Percentiles rank a stretch among this genome's conserved stretches.
Evolutionary conservation across 2,888 invertebrate species (phyloP).

Genomic region (Gymnoscelis rufifasciata): DNA sequence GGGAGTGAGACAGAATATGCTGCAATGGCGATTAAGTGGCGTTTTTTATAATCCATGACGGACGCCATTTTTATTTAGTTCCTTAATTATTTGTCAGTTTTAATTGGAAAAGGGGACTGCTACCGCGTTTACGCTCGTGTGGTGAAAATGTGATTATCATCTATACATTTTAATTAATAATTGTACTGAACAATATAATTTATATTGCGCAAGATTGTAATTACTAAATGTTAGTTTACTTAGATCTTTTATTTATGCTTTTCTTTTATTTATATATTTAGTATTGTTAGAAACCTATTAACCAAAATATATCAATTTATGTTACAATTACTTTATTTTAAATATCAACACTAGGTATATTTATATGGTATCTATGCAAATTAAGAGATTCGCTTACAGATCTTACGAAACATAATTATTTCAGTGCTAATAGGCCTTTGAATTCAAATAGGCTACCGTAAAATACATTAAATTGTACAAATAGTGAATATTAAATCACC

Average conservation of each 20-base stretch:
- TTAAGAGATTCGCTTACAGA: background rate
- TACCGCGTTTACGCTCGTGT: background rate
- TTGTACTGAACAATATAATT: no score
- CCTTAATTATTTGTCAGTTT: constrained; percentile 2
- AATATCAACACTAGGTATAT: no score
- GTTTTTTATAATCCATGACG: constrained; percentile 23
- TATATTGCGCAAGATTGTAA: no score
- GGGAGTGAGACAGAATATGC: constrained; percentile 6
- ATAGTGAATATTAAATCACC: constrained; percentile 28
- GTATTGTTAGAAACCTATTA: no score
- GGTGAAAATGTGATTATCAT: background rate
- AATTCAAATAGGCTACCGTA: constrained; percentile 16
- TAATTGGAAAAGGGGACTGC: background rate
- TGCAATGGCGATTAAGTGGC: constrained; percentile 21
- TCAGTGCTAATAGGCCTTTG: constrained; percentile 17
- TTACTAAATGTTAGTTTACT: no score
- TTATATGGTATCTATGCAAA: background rate
- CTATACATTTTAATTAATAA: background rate
- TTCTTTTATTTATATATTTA: no score
- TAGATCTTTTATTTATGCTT: no score
- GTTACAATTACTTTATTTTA: no score
- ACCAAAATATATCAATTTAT: no score
- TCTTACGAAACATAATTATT: background rate
- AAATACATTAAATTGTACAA: constrained; percentile 24
- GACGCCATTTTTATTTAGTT: constrained; percentile 23